These are phyloP conservation scores for Mythimna lalbum DNA, from an alignment of 2,888 invertebrate genomes.

Conservation along the genomic window DNA sequence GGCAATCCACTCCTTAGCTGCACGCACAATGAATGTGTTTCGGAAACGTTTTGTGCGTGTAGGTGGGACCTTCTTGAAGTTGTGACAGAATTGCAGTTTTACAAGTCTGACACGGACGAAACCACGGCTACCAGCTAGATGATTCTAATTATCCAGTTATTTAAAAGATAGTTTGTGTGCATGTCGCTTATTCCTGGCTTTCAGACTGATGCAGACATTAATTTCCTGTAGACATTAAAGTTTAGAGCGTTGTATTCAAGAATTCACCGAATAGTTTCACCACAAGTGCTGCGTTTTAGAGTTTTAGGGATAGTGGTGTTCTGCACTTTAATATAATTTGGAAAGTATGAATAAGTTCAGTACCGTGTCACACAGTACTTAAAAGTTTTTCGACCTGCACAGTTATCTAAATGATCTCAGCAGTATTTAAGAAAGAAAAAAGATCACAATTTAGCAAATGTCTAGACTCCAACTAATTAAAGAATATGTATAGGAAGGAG, in stretches of 20 bases:
- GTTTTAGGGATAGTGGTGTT: slow-evolving; percentile 13
- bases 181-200: not conserved
- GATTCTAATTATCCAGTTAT: too few species aligned
- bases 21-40: too few species aligned
- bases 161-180: too few species aligned
- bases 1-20: too few species aligned
- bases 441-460: slow-evolving; percentile 4
- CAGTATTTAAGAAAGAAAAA: not conserved
- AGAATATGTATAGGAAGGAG: slow-evolving; percentile 46
- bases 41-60: too few species aligned
- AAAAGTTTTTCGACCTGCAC: slow-evolving; percentile 11
- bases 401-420: not conserved
- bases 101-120: too few species aligned
- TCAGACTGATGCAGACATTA: slow-evolving; percentile 28
- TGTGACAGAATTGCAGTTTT: too few species aligned
- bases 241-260: slow-evolving; percentile 15
- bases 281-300: slow-evolving; percentile 22
- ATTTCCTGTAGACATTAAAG: slow-evolving; percentile 43
- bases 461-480: slow-evolving; percentile 48
- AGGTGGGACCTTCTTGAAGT: too few species aligned
- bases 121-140: too few species aligned
- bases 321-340: slow-evolving; percentile 19
- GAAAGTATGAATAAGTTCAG: not conserved
- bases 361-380: slow-evolving; percentile 5
- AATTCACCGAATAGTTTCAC: slow-evolving; percentile 23